phyloP scores from a whole-genome alignment of 2,113 vertebrate species.

The Asarcornis scutulata region DNA sequence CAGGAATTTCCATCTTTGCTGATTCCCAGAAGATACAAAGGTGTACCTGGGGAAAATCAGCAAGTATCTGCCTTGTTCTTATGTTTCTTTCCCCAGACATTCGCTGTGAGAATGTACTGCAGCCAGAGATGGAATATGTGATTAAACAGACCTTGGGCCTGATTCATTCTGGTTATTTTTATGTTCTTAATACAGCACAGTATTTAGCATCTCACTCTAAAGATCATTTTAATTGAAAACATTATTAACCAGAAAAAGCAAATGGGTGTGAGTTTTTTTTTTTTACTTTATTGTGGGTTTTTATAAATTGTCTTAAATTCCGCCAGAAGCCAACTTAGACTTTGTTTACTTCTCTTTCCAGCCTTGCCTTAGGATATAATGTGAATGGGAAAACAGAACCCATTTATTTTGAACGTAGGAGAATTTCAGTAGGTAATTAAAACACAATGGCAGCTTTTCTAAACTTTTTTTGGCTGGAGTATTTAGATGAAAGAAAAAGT shows the following conservation, averaged over 20 bases:
- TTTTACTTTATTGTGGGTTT: conserved; percentile 41
- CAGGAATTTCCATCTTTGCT: not conserved
- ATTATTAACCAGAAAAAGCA: not conserved
- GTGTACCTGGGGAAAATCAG: not conserved
- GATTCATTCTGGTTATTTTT: not conserved
- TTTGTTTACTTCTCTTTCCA: conserved; percentile 50
- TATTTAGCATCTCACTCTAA: not conserved
- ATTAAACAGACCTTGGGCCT: not conserved
- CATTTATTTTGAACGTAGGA: conserved; percentile 25
- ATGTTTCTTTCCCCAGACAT: not conserved
- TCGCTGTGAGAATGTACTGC: not conserved
- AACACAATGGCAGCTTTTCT: conserved; percentile 34
- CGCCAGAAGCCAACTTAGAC: conserved; percentile 25
- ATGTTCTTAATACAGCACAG: not conserved
- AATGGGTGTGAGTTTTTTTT: not conserved
- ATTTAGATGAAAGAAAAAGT: not conserved
- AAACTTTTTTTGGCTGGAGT: not conserved
- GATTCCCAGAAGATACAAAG: conserved; percentile 2
- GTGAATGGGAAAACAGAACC: conserved; percentile 48
- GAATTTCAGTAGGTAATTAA: conserved; percentile 14
- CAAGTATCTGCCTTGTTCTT: not conserved
- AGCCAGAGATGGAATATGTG: not conserved
- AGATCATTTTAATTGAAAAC: conserved; percentile 53
- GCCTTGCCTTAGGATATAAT: conserved; percentile 38
- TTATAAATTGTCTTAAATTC: not conserved